phyloP scores from a whole-genome alignment of 2,888 invertebrate genomes.

The Silvanus unidentatus region DNA sequence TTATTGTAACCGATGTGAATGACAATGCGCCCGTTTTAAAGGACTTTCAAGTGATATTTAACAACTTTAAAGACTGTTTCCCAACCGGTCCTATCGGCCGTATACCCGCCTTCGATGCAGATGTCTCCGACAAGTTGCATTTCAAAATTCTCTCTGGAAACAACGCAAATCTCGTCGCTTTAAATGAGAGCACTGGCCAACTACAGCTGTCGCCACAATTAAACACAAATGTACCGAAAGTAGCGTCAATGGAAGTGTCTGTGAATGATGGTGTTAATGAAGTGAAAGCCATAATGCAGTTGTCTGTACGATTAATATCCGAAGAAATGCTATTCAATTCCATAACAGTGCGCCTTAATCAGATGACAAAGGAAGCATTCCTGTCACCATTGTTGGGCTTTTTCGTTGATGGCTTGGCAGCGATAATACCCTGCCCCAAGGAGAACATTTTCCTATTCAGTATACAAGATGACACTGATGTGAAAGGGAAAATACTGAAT shows the following conservation, averaged over 20 bases:
- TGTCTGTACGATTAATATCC: slow-evolving; percentile 84
- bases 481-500: slow-evolving; percentile 79
- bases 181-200: slow-evolving; percentile 79
- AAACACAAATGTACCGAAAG: slow-evolving; percentile 91
- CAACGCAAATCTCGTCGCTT: slow-evolving; percentile 79
- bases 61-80: slow-evolving; percentile 91
- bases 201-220: slow-evolving; percentile 85
- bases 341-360: slow-evolving; percentile 85
- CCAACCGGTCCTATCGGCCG: slow-evolving; percentile 86
- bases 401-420: slow-evolving; percentile 85
- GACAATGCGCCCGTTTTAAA: slow-evolving; percentile 90
- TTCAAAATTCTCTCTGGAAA: slow-evolving; percentile 87
- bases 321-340: slow-evolving; percentile 93
- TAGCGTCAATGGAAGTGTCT: slow-evolving; percentile 89
- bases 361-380: slow-evolving; percentile 90
- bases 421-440: slow-evolving; percentile 85
- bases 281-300: slow-evolving; percentile 85
- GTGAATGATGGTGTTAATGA: slow-evolving; percentile 91
- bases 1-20: slow-evolving; percentile 88
- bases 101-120: slow-evolving; percentile 91
- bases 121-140: slow-evolving; percentile 79
- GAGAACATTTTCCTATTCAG: slow-evolving; percentile 91
- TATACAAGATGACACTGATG: slow-evolving; percentile 87
- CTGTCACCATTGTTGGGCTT: slow-evolving; percentile 81
- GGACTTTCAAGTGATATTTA: slow-evolving; percentile 88